Conservation (phyloP, 64 coral and sea anemone species). For the Actinia equina region DNA sequence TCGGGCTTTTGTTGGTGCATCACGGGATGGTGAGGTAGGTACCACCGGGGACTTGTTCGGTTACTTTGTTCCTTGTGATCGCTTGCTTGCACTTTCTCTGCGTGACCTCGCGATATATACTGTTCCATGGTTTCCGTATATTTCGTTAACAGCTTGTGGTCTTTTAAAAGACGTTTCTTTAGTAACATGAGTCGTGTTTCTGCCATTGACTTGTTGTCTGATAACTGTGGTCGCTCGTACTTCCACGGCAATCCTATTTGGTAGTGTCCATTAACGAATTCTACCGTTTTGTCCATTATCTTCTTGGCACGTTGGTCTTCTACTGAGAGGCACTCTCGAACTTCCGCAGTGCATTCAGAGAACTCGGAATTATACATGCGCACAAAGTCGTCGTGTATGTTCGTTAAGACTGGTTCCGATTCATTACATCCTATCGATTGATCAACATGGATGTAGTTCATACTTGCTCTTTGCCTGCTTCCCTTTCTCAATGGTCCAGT, state of each 20-base stretch:
- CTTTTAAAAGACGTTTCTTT: conserved; percentile 18
- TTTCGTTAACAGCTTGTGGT: conserved; percentile 8
- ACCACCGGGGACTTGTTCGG: conserved; percentile 18
- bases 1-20: conserved; percentile 37
- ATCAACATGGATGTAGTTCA: conserved; percentile 46
- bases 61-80: background rate
- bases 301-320: conserved; percentile 34
- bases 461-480: background rate
- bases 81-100: background rate
- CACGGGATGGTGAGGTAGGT: conserved; percentile 60
- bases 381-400: conserved; percentile 33
- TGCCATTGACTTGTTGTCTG: conserved; percentile 30
- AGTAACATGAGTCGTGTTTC: conserved; percentile 16
- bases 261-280: conserved; percentile 55
- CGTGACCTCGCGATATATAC: conserved; percentile 31
- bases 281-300: conserved; percentile 31
- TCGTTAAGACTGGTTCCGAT: conserved; percentile 31
- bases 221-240: conserved; percentile 23
- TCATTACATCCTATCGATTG: conserved; percentile 30
- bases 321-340: conserved; percentile 33
- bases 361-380: conserved; percentile 45
- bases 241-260: conserved; percentile 56
- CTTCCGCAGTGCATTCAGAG: background rate
- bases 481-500: background rate
- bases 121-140: conserved; percentile 48